phyloP scores from a whole-genome alignment of 1,140 invertebrate species.

The Trichonephila clavata region DNA sequence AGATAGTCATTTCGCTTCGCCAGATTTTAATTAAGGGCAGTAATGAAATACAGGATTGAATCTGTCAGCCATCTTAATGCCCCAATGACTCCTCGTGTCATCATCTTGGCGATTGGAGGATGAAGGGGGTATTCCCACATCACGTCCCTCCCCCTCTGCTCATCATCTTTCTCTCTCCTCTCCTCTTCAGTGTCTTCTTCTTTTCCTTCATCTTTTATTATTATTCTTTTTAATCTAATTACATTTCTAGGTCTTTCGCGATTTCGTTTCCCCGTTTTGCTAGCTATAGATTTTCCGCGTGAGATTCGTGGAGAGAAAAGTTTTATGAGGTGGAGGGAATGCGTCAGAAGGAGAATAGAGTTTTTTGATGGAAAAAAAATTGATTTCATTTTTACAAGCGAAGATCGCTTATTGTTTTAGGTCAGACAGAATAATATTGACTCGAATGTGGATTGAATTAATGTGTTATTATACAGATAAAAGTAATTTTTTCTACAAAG shows the following conservation, averaged over 20 bases:
- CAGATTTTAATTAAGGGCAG: slow-evolving; percentile 71
- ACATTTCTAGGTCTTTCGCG: slow-evolving; percentile 20
- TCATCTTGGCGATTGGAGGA: slow-evolving; percentile 50
- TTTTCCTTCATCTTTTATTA: slow-evolving; percentile 1
- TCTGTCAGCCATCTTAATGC: slow-evolving; percentile 71
- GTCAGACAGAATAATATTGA: too few relatives aligned
- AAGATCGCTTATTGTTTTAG: too few relatives aligned
- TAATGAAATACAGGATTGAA: slow-evolving; percentile 73
- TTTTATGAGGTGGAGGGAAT: not conserved
- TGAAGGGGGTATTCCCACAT: not conserved
- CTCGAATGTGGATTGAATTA: too few relatives aligned
- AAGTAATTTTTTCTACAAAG: too few relatives aligned
- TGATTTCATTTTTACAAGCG: too few relatives aligned
- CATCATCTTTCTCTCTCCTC: not conserved
- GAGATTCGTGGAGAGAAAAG: not conserved
- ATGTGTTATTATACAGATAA: too few relatives aligned
- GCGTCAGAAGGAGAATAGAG: not conserved
- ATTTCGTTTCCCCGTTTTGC: not conserved
- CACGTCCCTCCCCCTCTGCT: not conserved
- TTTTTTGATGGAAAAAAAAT: not conserved
- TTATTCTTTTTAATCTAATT: slow-evolving; percentile 55
- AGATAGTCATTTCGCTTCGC: slow-evolving; percentile 59
- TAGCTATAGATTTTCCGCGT: not conserved
- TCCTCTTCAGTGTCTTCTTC: not conserved
- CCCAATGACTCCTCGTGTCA: slow-evolving; percentile 60